Base-by-base conservation (phyloP, 2,113 vertebrate species). In the Poeciliopsis turrubarensis region DNA sequence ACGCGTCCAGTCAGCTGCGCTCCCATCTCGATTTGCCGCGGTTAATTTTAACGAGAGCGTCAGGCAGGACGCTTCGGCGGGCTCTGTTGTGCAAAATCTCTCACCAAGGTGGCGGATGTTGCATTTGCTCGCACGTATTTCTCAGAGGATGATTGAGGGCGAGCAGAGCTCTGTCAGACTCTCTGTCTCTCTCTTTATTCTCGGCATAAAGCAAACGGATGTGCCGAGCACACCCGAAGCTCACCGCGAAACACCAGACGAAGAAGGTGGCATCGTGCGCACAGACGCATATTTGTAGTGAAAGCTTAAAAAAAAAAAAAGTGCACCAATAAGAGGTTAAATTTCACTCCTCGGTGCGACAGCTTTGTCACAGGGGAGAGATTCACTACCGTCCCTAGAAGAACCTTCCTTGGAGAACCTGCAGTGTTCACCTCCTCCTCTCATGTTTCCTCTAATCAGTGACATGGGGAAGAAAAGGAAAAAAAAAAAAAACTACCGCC, bases 381-480 rank as follows among this genome's bases (percentile, higher is more conserved):
- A 85, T 81, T 89, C 87, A 75, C 75, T 83, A 26, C 70, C 87
- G 83, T 75, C 86, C 81, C 81, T 71, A 75, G 72, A 77, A 84
- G 83, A 82, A 69, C 67, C 12, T 32, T 79, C 75, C 70, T 77
- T 41, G 14, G 73, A 86, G 73, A 78, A 65, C 60, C 72, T 80
- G 77, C 77, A 67, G 72, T 31, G 85, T 69, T 83, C 85, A 34
- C 70, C 68, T 73, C 65, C 61, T 71, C 70, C 79, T 79, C 90
- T 70, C 80, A 87, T 90, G 87, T 73, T 78, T 73, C 65, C 54
- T 87, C 73, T 93, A 93, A 93, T 93, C 90, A 93, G 80, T 82
- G 78, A 71, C 77, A 83, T 83, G 78, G 13, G 14, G 39, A 82
- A 90, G 89, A 92, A 89, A 90, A 27, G 27, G 5, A 0, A 37